Evolutionary conservation across 2,888 invertebrate genomes (phyloP), one percentile per base, ranked within the genome.

Genomic region (Thyatira batis): DNA sequence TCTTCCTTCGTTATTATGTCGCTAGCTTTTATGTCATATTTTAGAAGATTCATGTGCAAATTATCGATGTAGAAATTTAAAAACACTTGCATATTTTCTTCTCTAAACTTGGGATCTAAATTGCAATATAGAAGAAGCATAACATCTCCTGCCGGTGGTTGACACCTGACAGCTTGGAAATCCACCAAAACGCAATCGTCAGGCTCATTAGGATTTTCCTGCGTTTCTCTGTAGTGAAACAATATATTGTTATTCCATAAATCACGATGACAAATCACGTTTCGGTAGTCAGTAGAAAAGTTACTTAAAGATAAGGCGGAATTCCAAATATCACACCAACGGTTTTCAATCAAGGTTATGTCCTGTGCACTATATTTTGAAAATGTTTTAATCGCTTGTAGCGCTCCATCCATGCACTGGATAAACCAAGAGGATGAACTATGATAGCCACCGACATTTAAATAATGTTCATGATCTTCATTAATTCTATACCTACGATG

Each of bases 71-170:
- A 96, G 58, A 90, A 86, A 52, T 91, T 78, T 20, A 95, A 64
- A 55, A 95, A 88, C 5, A 73, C 73, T 0, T 71, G 57, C 17
- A 93, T 80, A 67, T 94, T 84, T n/a, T 82, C 65, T 60, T 92
- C 82, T n/a, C 94, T 82, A 53, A 91, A 87, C 50, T 79, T 76
- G 1, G 84, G 78, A 11, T 92, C 85, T 27, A 93, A 80, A 67
- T 93, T 93, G 50, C 94, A 87, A 67, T 92, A 92, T 1, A 95
- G 77, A 21, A 93, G 80, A 23, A 92, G 78, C 76, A 93, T 89
- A 1, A 95, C 83, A 66, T 96, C 96, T 46, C 94, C 90, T 20
- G 94, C 93, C 0, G 95, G 94, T 0, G 95, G 95, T 13, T 93
- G 93, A 71, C 94, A 95, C 23, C 94, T 89, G 0, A 93, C 84